phyloP scores from a whole-genome alignment of 2,888 invertebrate species.

The Microplitis manilae region DNA sequence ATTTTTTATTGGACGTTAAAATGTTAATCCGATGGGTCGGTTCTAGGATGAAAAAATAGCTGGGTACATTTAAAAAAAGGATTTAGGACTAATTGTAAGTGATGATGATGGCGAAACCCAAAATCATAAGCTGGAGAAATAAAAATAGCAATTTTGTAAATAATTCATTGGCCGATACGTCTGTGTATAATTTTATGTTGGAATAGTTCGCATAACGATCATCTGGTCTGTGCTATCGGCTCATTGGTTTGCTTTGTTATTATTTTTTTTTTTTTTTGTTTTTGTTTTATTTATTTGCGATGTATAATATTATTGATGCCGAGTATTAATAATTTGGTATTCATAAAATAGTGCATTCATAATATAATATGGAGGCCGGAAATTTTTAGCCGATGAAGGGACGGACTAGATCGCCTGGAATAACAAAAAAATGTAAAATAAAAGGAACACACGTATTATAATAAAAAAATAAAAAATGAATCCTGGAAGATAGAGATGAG shows the following conservation, averaged over 20 bases:
- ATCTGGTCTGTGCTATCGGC: background rate
- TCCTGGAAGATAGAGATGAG: conserved; percentile 36
- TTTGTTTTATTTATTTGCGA: background rate
- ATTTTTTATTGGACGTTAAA: background rate
- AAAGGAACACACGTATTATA: conserved; percentile 25
- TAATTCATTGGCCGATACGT: conserved; percentile 12
- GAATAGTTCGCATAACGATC: background rate
- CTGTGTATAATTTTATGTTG: conserved; percentile 7
- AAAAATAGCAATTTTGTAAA: conserved; percentile 19
- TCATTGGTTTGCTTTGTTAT: background rate
- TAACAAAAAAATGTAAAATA: background rate
- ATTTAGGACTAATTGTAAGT: background rate
- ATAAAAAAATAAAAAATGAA: conserved; percentile 34
- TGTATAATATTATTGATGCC: no score
- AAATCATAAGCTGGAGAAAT: conserved; percentile 13
- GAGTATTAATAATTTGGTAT: background rate
- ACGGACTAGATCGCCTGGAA: conserved; percentile 38
- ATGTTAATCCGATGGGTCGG: background rate
- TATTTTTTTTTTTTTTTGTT: background rate
- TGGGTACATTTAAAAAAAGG: background rate
- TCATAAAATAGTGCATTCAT: background rate
- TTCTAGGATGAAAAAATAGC: background rate
- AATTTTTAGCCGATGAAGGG: background rate
- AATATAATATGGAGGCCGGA: background rate
- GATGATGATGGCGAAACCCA: conserved; percentile 8